Evolutionary conservation across 2,113 vertebrate species (phyloP).

Genomic region (Rhea pennata): DNA sequence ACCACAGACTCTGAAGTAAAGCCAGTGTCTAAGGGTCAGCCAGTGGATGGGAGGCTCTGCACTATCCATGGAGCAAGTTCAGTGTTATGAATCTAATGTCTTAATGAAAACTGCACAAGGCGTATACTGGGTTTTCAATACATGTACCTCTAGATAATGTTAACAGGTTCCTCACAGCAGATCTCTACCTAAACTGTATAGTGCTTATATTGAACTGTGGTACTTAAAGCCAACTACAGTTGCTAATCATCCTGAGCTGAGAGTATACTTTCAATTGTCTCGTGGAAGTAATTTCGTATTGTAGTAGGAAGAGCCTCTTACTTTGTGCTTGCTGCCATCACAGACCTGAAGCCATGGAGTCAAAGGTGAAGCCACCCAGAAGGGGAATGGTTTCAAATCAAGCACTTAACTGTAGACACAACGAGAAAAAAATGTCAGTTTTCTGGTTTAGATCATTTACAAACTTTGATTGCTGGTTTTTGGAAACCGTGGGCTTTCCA

Average conservation of each 20-base stretch:
- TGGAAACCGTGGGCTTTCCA: background rate
- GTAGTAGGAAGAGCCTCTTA: background rate
- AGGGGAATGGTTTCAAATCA: background rate
- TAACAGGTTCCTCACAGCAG: background rate
- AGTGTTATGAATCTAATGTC: background rate
- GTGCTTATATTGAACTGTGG: background rate
- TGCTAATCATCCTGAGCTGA: background rate
- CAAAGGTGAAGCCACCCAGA: background rate
- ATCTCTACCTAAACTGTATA: background rate
- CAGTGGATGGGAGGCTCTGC: background rate
- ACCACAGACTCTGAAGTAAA: background rate
- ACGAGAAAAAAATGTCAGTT: background rate
- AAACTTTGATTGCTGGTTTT: background rate
- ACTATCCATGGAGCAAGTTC: background rate
- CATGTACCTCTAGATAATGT: background rate
- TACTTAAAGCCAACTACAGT: background rate
- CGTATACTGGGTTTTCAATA: background rate
- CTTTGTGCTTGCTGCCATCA: background rate
- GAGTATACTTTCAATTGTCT: background rate
- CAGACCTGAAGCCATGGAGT: background rate
- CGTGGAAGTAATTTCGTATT: constrained; percentile 6
- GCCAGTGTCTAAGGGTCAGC: accelerated
- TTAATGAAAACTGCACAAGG: background rate
- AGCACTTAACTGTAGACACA: background rate
- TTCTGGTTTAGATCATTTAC: background rate